Conservation (phyloP, 2,888 invertebrate species). For the Elaeidobius kamerunicus region DNA sequence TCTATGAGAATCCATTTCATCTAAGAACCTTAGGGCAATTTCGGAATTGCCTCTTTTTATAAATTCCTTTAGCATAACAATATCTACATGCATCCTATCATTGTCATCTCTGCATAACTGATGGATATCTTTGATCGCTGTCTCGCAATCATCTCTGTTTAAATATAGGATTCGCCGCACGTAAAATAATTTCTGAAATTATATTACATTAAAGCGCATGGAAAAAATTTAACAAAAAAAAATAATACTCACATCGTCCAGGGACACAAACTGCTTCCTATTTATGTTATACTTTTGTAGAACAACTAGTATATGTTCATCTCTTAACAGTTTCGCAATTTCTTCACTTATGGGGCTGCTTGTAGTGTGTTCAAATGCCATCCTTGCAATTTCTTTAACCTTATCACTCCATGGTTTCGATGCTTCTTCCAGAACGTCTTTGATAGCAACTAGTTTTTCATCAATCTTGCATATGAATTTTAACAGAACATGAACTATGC, state of each 20-base stretch:
- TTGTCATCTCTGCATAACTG: slow-evolving; percentile 15
- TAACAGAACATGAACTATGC: slow-evolving; percentile 37
- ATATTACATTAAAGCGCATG: too few relatives aligned
- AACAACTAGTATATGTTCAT: slow-evolving; percentile 49
- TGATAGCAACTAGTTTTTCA: slow-evolving; percentile 38
- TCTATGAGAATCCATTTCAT: slow-evolving; percentile 2
- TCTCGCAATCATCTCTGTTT: slow-evolving; percentile 2
- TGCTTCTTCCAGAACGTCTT: slow-evolving; percentile 37
- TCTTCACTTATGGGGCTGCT: slow-evolving; percentile 44
- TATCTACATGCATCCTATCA: slow-evolving; percentile 6
- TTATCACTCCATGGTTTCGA: slow-evolving; percentile 42
- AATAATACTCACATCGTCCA: slow-evolving; percentile 41
- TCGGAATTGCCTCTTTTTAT: slow-evolving; percentile 6
- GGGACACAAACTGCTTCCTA: slow-evolving; percentile 35
- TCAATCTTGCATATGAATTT: slow-evolving; percentile 38
- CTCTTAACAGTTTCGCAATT: slow-evolving; percentile 46
- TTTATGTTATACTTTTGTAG: slow-evolving; percentile 48
- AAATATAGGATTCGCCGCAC: slow-evolving; percentile 21
- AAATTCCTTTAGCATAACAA: slow-evolving; percentile 13
- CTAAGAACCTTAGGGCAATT: slow-evolving; percentile 16
- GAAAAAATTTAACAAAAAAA: too few relatives aligned
- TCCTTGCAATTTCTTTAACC: slow-evolving; percentile 38
- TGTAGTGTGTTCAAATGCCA: slow-evolving; percentile 34
- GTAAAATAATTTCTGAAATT: slow-evolving; percentile 20
- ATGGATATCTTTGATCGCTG: slow-evolving; percentile 24